Evolutionary conservation across 2,888 invertebrate genomes (phyloP).

Genomic region (Dryobota labecula): DNA sequence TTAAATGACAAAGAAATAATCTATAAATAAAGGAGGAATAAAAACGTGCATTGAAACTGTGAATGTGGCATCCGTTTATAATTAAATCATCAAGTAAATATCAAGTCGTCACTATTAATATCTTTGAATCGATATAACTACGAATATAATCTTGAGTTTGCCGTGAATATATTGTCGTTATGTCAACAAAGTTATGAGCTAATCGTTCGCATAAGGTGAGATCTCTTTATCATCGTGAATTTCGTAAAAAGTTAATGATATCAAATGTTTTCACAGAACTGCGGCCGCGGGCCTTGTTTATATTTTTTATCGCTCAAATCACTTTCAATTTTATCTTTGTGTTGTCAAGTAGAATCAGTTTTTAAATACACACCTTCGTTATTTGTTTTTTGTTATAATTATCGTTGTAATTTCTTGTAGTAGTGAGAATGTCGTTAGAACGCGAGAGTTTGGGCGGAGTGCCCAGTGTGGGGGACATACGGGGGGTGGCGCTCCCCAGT

Average conservation of each 20-base stretch:
- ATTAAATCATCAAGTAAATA: conserved; percentile 59
- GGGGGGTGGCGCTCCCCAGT: conserved; percentile 67
- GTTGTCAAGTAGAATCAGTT: conserved; percentile 34
- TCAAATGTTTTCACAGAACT: conserved; percentile 31
- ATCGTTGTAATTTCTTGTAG: conserved; percentile 43
- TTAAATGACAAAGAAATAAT: conserved; percentile 49
- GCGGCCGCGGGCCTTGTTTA: conserved; percentile 57
- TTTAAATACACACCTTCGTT: not conserved
- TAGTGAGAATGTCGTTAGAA: conserved; percentile 82
- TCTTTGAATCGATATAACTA: conserved; percentile 85
- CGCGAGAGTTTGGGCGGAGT: conserved; percentile 81
- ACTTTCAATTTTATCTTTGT: conserved; percentile 57
- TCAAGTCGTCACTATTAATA: conserved; percentile 72
- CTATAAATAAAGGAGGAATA: conserved; percentile 30
- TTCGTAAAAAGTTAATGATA: conserved; percentile 26
- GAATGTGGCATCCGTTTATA: conserved; percentile 33
- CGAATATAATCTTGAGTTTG: conserved; percentile 79
- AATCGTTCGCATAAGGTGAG: conserved; percentile 79
- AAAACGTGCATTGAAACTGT: conserved; percentile 32
- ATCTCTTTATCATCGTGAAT: conserved; percentile 38
- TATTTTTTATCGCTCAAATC: conserved; percentile 57
- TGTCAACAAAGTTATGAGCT: conserved; percentile 86
- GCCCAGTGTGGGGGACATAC: conserved; percentile 70
- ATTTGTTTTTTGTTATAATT: conserved; percentile 19
- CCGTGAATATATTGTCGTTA: conserved; percentile 82